phyloP scores from a whole-genome alignment of 2,113 vertebrate genomes.

The Elephantulus edwardii region DNA sequence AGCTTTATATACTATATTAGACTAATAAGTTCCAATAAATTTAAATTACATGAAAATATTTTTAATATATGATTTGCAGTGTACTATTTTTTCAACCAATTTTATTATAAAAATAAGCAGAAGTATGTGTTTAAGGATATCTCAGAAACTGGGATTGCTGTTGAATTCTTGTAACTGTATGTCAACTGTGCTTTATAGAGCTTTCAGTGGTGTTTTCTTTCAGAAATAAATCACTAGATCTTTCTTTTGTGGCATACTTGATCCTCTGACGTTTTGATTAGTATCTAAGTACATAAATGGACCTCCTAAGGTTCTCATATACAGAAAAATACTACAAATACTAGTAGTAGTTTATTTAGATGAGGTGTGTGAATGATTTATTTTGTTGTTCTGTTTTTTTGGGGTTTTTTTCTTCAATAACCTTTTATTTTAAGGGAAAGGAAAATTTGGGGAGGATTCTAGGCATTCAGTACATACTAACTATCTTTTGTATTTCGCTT shows the following conservation, averaged over 20 bases:
- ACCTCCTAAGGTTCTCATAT: neutral
- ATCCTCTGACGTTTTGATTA: neutral
- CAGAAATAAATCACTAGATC: neutral
- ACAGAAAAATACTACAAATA: neutral
- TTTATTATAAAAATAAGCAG: constrained; percentile 1
- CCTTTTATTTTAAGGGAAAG: constrained; percentile 35
- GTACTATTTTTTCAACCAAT: neutral
- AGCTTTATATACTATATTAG: too few relatives aligned
- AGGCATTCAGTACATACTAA: neutral
- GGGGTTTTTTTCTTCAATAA: constrained; percentile 36
- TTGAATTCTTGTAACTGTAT: neutral
- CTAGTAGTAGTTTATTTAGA: constrained; percentile 12
- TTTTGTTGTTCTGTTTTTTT: constrained; percentile 34
- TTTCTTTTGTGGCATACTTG: neutral
- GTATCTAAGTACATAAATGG: neutral
- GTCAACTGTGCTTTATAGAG: neutral
- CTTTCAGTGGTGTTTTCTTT: neutral
- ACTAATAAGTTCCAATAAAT: too few relatives aligned
- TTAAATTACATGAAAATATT: constrained; percentile 17
- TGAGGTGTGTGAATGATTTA: constrained; percentile 23
- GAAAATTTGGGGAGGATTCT: neutral
- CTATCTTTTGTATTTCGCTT: neutral
- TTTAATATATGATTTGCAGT: constrained; percentile 7
- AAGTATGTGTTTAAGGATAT: constrained; percentile 36
- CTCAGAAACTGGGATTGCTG: too few relatives aligned